Conservation (phyloP, 2,888 invertebrate genomes). For the Brachynemurus nebulosus region DNA sequence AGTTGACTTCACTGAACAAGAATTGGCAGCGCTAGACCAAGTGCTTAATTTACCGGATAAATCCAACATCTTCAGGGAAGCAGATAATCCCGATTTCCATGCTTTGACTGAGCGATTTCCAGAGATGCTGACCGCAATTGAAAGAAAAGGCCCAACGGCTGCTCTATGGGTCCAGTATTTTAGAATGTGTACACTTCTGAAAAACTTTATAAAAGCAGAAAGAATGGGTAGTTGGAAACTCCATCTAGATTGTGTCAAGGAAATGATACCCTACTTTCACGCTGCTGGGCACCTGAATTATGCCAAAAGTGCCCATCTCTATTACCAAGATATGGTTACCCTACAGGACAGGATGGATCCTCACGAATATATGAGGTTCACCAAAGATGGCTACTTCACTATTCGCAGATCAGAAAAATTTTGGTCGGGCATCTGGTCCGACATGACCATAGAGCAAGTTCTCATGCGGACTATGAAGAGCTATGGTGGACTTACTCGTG, state of each 20-base stretch:
- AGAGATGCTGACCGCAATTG: slow-evolving; percentile 13
- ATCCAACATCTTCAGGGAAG: slow-evolving; percentile 9
- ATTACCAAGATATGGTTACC: slow-evolving; percentile 21
- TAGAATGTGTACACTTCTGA: slow-evolving; percentile 20
- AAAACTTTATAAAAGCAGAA: slow-evolving; percentile 23
- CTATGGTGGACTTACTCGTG: slow-evolving; percentile 19
- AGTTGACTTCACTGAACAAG: slow-evolving; percentile 16
- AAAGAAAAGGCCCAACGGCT: slow-evolving; percentile 18
- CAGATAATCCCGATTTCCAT: slow-evolving; percentile 14
- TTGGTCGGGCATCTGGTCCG: slow-evolving; percentile 17
- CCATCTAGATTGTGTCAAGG: slow-evolving; percentile 17
- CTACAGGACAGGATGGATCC: slow-evolving; percentile 18
- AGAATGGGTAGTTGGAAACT: slow-evolving; percentile 22
- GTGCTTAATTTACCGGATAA: slow-evolving; percentile 15
- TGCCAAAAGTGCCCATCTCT: slow-evolving; percentile 21
- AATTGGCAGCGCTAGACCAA: slow-evolving; percentile 17
- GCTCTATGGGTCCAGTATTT: slow-evolving; percentile 22
- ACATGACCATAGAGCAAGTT: slow-evolving; percentile 16
- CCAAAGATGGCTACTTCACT: slow-evolving; percentile 16
- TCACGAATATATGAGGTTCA: slow-evolving; percentile 18
- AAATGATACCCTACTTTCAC: slow-evolving; percentile 17
- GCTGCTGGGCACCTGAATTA: slow-evolving; percentile 20
- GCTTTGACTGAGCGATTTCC: slow-evolving; percentile 15
- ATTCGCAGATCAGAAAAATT: slow-evolving; percentile 18
- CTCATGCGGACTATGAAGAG: slow-evolving; percentile 21